These are phyloP conservation scores for Lophius americanus DNA, from an alignment of 2,797 vertebrate species.

Conservation along the genomic window DNA sequence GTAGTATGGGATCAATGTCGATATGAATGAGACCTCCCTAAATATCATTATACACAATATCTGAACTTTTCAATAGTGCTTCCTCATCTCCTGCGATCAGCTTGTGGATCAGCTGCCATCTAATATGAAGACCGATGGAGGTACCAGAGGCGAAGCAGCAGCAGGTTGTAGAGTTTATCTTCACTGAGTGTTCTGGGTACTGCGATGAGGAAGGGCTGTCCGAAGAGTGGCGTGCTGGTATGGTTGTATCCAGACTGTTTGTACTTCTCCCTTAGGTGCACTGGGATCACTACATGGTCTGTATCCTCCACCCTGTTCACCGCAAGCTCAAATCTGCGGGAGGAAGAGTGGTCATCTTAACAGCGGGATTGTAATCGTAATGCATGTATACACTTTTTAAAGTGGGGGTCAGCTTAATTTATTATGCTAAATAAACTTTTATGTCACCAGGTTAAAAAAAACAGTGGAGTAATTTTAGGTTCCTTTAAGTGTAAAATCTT, in stretches of 20 bases:
- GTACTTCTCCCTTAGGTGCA: constrained; percentile 96
- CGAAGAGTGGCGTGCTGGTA: constrained; percentile 93
- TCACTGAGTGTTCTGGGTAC: constrained; percentile 94
- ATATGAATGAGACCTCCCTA: no score
- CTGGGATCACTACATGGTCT: constrained; percentile 95
- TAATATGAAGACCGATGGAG: constrained; percentile 10
- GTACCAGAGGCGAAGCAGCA: constrained; percentile 94
- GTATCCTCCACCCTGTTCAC: constrained; percentile 93
- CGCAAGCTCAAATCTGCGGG: constrained; percentile 90
- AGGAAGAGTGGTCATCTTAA: background rate
- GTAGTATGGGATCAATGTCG: no score
- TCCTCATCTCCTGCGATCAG: no score
- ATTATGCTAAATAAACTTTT: no score
- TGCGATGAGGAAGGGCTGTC: constrained; percentile 95
- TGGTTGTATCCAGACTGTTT: constrained; percentile 96
- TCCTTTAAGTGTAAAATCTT: no score
- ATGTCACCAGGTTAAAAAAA: no score
- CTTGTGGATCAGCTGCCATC: background rate
- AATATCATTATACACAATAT: no score
- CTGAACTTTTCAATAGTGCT: no score
- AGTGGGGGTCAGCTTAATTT: no score
- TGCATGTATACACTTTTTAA: no score
- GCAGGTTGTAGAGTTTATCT: constrained; percentile 97
- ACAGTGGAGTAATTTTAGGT: no score
- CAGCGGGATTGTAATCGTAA: background rate